Conservation (phyloP, 35 echinoderm and acorn worm species). For the Hemicentrotus pulcherrimus region DNA sequence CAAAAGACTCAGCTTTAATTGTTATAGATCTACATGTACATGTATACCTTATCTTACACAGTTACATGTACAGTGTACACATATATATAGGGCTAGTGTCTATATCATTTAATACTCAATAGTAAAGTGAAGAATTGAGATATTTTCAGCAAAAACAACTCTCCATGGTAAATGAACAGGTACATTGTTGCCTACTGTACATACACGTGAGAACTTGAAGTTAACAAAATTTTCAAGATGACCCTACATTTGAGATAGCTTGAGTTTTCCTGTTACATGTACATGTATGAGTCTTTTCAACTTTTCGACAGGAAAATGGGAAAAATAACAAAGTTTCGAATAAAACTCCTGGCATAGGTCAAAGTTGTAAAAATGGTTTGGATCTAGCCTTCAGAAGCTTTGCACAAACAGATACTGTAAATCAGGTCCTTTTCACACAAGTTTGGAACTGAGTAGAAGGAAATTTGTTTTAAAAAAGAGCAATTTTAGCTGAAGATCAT, state of each 20-base stretch:
- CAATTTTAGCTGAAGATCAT: no score
- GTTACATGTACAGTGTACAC: neutral
- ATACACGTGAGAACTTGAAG: neutral
- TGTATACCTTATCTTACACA: neutral
- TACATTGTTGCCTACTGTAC: neutral
- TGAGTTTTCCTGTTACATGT: neutral
- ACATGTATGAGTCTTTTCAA: constrained; percentile 1
- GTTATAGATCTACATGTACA: neutral
- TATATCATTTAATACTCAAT: neutral
- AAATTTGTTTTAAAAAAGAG: neutral
- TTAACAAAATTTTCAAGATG: neutral
- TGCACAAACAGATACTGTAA: neutral
- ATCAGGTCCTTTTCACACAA: neutral
- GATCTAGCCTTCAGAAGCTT: neutral
- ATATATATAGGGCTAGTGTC: neutral
- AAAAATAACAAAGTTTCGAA: neutral
- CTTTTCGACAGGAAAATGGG: neutral
- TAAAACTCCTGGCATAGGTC: neutral
- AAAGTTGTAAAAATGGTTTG: neutral
- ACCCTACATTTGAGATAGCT: neutral
- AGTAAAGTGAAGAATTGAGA: no score
- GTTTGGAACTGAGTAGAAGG: neutral
- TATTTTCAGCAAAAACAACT: no score
- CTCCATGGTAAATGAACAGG: neutral
- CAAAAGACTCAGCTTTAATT: no score